Evolutionary conservation across 2,113 vertebrate species (phyloP), one percentile per base, ranked within the genome.

Genomic region (Upupa epops): DNA sequence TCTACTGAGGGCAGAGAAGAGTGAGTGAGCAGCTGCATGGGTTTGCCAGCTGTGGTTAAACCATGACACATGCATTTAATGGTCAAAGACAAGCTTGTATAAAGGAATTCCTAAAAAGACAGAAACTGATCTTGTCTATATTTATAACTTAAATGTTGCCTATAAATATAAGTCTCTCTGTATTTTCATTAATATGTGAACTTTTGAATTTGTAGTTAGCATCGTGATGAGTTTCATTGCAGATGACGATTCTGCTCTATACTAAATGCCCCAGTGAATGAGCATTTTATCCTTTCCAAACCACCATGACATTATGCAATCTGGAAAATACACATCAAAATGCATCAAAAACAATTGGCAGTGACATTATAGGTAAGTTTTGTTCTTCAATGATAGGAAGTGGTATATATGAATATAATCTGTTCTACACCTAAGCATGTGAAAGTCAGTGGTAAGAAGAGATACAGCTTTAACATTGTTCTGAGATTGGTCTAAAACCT

Each of bases 401-500:
- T 59, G 86, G 42, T 83, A 92, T 70, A 93, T 92, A 94, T 74
- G 96, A 89, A 93, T 70, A 79, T 68, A 84, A 91, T 93, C 66
- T 84, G 17, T 60, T 94, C 48, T 74, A 58, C 66, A 86, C 37
- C 72, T 65, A 54, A 68, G 37, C 36, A 49, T 17, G 48, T 58
- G 48, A 83, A 86, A 91, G 68, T 83, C 59, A 77, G 83, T 88
- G 74, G 83, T 86, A 85, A 87, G 83, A 95, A 95, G 78, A 93
- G 76, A 83, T 60, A 81, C 5, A 65, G 63, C 49, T 84, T 88
- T 78, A 91, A 88, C 83, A 94, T 96, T 86, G 71, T 61, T 66
- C 37, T 31, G 58, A 93, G 83, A 32, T 74, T 58, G 37, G n/a
- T 49, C 54, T 86, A 90, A 86, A 91, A 71, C 51, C 17, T 29